Evolutionary conservation across 1,140 invertebrate species (phyloP).

Genomic region (Drosophila ficusphila): DNA sequence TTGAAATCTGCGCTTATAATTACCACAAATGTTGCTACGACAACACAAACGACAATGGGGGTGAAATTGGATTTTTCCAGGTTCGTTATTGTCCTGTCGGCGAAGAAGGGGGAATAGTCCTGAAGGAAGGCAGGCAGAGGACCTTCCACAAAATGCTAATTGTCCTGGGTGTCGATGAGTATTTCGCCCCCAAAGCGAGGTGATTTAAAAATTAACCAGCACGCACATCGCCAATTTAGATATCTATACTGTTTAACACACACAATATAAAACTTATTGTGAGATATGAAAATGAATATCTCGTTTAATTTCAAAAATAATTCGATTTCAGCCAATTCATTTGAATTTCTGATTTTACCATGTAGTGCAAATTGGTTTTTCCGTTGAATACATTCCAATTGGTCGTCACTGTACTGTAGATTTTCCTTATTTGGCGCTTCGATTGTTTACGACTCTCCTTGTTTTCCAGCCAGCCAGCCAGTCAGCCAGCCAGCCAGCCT

Average conservation of each 20-base stretch:
- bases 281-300: too few relatives aligned
- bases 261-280: too few relatives aligned
- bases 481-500: not conserved
- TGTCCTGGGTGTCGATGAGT: conserved; percentile 22
- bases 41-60: conserved; percentile 4
- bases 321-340: too few relatives aligned
- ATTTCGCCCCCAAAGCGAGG: not conserved
- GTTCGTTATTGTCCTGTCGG: not conserved
- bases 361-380: too few relatives aligned
- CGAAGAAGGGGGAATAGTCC: not conserved
- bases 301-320: too few relatives aligned
- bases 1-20: conserved; percentile 45
- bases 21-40: conserved; percentile 41
- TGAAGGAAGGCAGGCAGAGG: not conserved
- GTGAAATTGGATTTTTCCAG: not conserved
- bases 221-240: not conserved
- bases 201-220: not conserved
- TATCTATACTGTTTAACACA: too few relatives aligned
- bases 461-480: conserved; percentile 6
- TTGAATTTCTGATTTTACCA: too few relatives aligned
- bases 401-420: not conserved
- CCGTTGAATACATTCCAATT: too few relatives aligned
- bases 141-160: conserved; percentile 20
- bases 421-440: conserved; percentile 14
- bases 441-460: conserved; percentile 29